These are phyloP conservation scores for Gibbula magus DNA, from an alignment of 2,888 invertebrate genomes.

Conservation along the genomic window DNA sequence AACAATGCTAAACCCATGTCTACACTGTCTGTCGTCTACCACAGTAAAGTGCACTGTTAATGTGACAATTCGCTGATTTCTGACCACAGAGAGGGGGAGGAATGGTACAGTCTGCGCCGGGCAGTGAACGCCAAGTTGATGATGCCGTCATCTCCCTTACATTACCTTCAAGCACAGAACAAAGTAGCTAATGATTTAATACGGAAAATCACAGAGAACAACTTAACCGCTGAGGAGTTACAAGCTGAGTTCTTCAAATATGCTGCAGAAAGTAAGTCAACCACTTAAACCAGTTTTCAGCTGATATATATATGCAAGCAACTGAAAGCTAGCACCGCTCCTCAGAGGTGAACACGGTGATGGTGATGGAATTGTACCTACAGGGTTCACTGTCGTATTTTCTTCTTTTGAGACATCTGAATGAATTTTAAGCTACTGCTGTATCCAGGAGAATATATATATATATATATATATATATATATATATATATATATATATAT, in stretches of 20 bases:
- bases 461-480: too few species aligned
- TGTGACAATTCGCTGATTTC: neutral
- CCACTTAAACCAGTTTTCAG: too few species aligned
- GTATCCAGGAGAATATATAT: too few species aligned
- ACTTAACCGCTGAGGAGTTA: neutral
- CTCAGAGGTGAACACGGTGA: too few species aligned
- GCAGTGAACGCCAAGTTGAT: slow-evolving; percentile 22
- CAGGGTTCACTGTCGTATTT: too few species aligned
- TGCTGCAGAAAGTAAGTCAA: neutral
- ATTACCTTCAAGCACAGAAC: slow-evolving; percentile 29
- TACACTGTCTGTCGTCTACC: neutral
- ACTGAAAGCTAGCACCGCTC: too few species aligned
- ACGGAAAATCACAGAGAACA: neutral
- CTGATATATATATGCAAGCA: too few species aligned
- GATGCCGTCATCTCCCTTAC: slow-evolving; percentile 26
- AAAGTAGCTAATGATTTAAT: slow-evolving; percentile 33
- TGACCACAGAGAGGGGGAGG: neutral
- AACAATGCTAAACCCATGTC: neutral
- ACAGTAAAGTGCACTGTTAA: neutral
- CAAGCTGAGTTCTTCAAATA: slow-evolving; percentile 9
- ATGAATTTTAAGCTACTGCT: too few species aligned
- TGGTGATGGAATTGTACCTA: too few species aligned
- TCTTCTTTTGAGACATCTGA: neutral
- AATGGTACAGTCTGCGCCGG: neutral
- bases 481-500: too few species aligned